Percentiles rank a stretch among this genome's conserved stretches.
These are phyloP conservation scores for Lagopus muta DNA, from an alignment of 2,113 vertebrate species.

Conservation along the genomic window DNA sequence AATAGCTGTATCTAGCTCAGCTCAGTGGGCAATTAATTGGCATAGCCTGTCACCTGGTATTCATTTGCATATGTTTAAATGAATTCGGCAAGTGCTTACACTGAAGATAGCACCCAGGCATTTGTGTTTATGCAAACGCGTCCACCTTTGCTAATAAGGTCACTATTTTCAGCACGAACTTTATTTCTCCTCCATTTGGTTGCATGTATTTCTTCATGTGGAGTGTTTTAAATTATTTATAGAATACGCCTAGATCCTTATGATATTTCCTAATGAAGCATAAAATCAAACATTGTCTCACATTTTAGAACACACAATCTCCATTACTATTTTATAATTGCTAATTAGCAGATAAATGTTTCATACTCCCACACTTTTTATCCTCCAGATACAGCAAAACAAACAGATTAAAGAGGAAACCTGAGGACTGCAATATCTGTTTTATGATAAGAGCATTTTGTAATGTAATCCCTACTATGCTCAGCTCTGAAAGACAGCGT, in stretches of 20 bases:
- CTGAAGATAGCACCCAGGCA: background rate
- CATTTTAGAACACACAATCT: constrained; percentile 2
- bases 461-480: constrained; percentile 2
- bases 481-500: background rate
- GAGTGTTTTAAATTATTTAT: constrained; percentile 7
- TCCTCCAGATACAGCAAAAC: constrained; percentile 58
- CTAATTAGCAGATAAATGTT: constrained; percentile 63
- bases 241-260: background rate
- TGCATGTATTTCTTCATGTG: background rate
- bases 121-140: background rate
- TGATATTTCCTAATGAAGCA: background rate
- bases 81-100: background rate
- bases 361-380: constrained; percentile 64
- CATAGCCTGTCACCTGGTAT: background rate
- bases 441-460: constrained; percentile 60
- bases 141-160: background rate
- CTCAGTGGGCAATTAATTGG: background rate
- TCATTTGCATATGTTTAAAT: constrained; percentile 20
- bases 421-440: constrained; percentile 48
- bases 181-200: background rate
- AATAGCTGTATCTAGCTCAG: background rate
- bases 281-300: constrained; percentile 11
- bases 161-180: background rate
- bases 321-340: constrained; percentile 44
- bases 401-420: constrained; percentile 63